Percentiles rank a stretch among this genome's conserved stretches.
Conservation (phyloP, 2,888 invertebrate species). For the Chydorus sphaericus region DNA sequence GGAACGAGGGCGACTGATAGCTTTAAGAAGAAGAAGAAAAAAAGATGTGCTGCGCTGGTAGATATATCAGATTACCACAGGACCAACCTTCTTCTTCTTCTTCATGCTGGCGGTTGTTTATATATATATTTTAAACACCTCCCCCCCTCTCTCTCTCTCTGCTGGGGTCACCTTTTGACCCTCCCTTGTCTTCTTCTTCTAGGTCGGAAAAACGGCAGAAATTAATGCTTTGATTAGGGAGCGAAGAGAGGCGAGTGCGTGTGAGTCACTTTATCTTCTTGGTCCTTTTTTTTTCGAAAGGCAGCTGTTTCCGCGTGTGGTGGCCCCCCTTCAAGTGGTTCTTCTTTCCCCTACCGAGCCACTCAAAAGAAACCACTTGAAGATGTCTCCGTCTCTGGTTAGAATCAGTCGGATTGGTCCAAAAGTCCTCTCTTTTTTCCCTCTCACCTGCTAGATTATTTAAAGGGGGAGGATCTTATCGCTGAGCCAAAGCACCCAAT, state of each 20-base stretch:
- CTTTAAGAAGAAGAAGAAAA: not conserved
- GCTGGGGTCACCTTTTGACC: no score
- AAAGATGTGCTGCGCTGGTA: conserved; percentile 5
- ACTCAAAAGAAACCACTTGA: not conserved
- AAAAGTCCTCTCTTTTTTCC: not conserved
- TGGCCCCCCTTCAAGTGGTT: not conserved
- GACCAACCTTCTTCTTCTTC: not conserved
- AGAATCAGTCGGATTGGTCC: no score
- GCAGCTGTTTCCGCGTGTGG: not conserved
- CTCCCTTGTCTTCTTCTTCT: no score
- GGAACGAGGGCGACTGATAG: not conserved
- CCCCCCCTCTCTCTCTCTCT: no score
- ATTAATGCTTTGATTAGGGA: no score
- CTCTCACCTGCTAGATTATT: not conserved
- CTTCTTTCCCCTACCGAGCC: not conserved
- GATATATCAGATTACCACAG: not conserved
- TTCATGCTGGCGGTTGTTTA: not conserved
- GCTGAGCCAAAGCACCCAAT: no score
- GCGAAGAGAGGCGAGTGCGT: no score
- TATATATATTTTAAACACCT: no score
- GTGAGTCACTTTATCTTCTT: no score
- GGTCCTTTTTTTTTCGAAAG: not conserved
- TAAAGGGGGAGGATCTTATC: no score
- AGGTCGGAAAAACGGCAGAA: no score
- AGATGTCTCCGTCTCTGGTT: not conserved